Evolutionary conservation across 2,113 vertebrate genomes (phyloP), one percentile per base, ranked within the genome.

Genomic region (Microcebus murinus): DNA sequence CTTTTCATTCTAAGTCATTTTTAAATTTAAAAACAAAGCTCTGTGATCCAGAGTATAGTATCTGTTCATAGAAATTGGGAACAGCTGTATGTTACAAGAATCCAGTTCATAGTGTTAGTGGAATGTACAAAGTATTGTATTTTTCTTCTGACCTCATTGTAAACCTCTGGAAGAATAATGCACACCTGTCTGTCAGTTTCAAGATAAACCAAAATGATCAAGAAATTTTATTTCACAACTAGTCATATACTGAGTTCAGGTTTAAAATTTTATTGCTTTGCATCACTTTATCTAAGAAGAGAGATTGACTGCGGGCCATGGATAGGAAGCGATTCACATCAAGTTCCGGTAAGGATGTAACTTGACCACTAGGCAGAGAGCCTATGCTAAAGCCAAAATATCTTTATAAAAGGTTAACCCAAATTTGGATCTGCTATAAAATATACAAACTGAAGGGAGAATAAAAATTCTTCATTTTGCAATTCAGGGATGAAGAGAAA

Each of bases 121-220:
- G 71, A 76, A 68, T 85, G 27, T 45, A 79, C 57, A 18, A 55
- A 45, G 4, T 65, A 36, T 48, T 90, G 17, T 73, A 61, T 61
- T 90, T 95, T 96, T 61, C 48, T 81, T 87, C 74, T 96, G 70
- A 95, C 52, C 45, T 86, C 79, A 25, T 73, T 48, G 50, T 71
- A 88, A 94, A 45, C 68, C 77, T 83, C 71, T 88, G 77, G 59
- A 77, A 94, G 76, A 96, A 68, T 83, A 94, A 85, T 45, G 57
- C 42, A 92, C 79, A 96, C 63, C 73, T 97, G 83, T 63, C 73
- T 96, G 83, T 84, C 94, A 93, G 70, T 80, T 85, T 94, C 89
- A 92, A 67, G 29, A 65, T 96, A 80, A 88, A 93, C 63, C 89
- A 71, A 93, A 96, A 73, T 90, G 55, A 88, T 85, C 55, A 82